Base-by-base conservation (phyloP, 37 sponge, comb jelly and placozoan genomes). In the Ephydatia muelleri region DNA sequence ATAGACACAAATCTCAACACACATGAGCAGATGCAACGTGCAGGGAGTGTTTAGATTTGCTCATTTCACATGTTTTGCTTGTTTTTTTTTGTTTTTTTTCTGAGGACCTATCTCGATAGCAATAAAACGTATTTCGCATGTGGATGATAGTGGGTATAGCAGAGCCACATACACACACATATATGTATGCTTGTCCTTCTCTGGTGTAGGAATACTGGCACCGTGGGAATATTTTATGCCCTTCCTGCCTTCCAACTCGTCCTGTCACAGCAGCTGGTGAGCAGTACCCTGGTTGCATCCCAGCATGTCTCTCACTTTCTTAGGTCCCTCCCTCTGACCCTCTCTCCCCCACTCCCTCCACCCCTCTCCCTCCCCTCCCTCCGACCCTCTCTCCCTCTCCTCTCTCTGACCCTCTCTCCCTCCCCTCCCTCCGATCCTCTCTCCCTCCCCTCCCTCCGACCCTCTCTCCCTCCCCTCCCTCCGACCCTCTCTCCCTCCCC, bases 241-340 rank as follows among this genome's bases (percentile, higher is more conserved):
- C 87, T 95, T 27, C 95, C 95, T 29, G 92, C 92, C 16, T 82
- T 91, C 70, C 95, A 95, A 75, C 85, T 95, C 0, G 87, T 95
- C 25, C 47, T 91, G 32, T 79, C 89, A 28, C 81, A 95, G 38
- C 95, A 91, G 35, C 49, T 38, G 70, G 88, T 91, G 38, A 85
- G 76, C 33, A 23, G 13, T 34, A 29, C 14, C 66, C n/a, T n/a
- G n/a, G n/a, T n/a, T n/a, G n/a, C n/a, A n/a, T n/a, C n/a, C n/a
- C n/a, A n/a, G n/a, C n/a, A n/a, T n/a, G n/a, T n/a, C n/a, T n/a
- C 57, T 14, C 57, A 16, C 19, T 57, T 57, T 1, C 57, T 14
- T 21, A 57, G 57, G 16, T 57, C 47, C 47, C 8, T 8, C 47
- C 47, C 47, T 43, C 47, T 43, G 6, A 4, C 47, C 8, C 47